Evolutionary conservation across 2,113 vertebrate genomes (phyloP), one percentile per base, ranked within the genome.

Genomic region (Myxocyprinus asiaticus): DNA sequence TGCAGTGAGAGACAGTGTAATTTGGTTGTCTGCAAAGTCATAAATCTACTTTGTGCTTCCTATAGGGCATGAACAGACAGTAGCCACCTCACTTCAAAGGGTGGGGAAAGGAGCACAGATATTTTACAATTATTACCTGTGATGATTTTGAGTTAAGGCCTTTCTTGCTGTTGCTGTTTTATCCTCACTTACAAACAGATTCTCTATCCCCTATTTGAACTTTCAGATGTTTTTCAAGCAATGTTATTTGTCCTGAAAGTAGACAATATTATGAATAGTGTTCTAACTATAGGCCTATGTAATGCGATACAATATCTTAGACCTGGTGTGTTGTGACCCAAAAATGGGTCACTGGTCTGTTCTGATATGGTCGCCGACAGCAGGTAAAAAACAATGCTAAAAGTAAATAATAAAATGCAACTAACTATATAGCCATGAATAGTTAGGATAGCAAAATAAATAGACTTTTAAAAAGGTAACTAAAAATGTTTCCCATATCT

Each of bases 81-180:
- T 77, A 76, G 76, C 53, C 76, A 72, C 58, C 47, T 74, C 76
- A 74, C 80, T 87, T 88, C 87, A 88, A 88, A 88, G 85, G 43
- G 76, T 68, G 17, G 71, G 83, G 78, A 83, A 76, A 77, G 67
- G 59, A 83, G 73, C 50, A 66, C 61, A 79, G 84, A 84, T 75
- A 81, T 85, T 87, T 88, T 81, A 86, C 82, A 80, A 82, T 85
- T 85, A 85, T 85, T 78, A 85, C 85, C 85, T 87, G 77, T 79
- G 75, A 83, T 83, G 47, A 70, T 76, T 86, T 64, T 75, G 81
- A 80, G 67, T 77, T 82, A 50, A 85, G 82, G 76, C 61, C 45
- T 71, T 82, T 22, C 9, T 33, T 58, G 44, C 47, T 50, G 56
- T 11, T 75, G 15, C n/a, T 51, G 67, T 68, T 77, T 79, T 76